A percentile compares a stretch with the other conserved stretches of the same genome.
These are phyloP conservation scores for Lepus europaeus DNA, from an alignment of 2,113 vertebrate genomes.

Conservation along the genomic window DNA sequence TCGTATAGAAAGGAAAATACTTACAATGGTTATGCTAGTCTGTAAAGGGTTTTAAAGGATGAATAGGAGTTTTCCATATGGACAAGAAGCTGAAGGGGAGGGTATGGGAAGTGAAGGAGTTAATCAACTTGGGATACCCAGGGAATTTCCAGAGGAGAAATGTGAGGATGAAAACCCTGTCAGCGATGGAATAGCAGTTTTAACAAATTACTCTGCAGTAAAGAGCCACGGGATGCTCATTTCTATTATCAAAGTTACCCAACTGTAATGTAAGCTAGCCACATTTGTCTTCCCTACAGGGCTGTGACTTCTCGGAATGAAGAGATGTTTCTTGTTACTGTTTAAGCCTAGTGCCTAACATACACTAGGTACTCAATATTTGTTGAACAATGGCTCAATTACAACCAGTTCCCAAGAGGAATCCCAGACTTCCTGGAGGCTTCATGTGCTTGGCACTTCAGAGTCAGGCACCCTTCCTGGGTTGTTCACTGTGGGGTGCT, in stretches of 20 bases:
- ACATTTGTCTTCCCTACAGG: conserved; percentile 50
- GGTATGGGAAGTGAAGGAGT: not conserved
- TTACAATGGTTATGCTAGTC: not conserved
- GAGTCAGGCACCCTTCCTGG: not conserved
- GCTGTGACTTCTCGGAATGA: conserved; percentile 1
- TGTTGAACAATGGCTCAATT: not conserved
- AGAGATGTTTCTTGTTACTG: not conserved
- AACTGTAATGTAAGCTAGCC: conserved; percentile 30
- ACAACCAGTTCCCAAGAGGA: not conserved
- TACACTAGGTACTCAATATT: not conserved
- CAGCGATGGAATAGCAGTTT: conserved; percentile 45
- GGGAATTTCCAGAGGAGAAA: not conserved
- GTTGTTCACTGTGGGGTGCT: accelerated
- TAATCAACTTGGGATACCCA: not conserved
- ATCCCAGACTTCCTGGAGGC: not conserved
- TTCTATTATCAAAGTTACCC: conserved; percentile 62
- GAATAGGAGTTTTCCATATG: conserved; percentile 52
- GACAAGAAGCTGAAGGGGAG: not conserved
- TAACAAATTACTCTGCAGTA: conserved; percentile 57
- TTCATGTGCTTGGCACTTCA: not conserved
- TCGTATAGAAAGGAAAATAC: not conserved
- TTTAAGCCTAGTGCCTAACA: not conserved
- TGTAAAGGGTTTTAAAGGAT: conserved; percentile 52
- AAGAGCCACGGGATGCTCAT: not conserved
- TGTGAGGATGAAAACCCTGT: conserved; percentile 48